Evolutionary conservation across 2,113 vertebrate species (phyloP).

Genomic region (Oreochromis tanganicae): DNA sequence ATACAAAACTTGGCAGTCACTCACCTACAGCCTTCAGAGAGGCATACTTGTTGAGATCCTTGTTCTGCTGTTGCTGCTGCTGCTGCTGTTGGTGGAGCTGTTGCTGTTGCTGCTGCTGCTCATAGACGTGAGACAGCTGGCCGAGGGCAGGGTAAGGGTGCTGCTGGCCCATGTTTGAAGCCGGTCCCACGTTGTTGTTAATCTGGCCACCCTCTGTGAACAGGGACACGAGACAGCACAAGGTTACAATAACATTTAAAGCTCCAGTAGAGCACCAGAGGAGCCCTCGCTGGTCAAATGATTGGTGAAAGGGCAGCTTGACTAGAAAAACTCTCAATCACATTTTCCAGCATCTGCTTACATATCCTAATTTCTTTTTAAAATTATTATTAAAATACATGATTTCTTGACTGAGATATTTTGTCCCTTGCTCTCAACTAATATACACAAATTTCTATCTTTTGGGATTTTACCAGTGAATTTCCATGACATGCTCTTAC

Average conservation of each 20-base stretch:
- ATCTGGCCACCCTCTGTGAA: conserved; percentile 85
- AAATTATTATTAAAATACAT: not conserved
- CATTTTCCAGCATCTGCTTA: not conserved
- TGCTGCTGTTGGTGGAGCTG: conserved; percentile 80
- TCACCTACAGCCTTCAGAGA: conserved; percentile 97
- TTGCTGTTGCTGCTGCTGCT: conserved; percentile 83
- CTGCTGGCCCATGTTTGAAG: conserved; percentile 84
- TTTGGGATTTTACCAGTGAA: not conserved
- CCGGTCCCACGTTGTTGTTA: conserved; percentile 84
- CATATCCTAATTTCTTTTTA: not conserved
- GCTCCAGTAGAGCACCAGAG: not conserved
- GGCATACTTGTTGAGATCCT: conserved; percentile 95
- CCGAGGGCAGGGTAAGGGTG: conserved; percentile 88
- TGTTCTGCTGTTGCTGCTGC: conserved; percentile 77
- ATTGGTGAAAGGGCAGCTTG: not conserved
- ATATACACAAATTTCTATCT: not conserved
- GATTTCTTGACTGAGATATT: not conserved
- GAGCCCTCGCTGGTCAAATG: not conserved
- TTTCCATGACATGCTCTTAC: not conserved
- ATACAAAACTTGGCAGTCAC: conserved; percentile 34
- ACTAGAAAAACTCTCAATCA: not conserved
- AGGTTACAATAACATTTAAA: conserved; percentile 2
- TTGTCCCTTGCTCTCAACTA: not conserved
- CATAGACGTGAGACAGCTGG: conserved; percentile 91
- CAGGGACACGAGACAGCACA: conserved; percentile 15